These are phyloP conservation scores for Deilephila elpenor DNA, from an alignment of 2,888 invertebrate species.

Conservation along the genomic window DNA sequence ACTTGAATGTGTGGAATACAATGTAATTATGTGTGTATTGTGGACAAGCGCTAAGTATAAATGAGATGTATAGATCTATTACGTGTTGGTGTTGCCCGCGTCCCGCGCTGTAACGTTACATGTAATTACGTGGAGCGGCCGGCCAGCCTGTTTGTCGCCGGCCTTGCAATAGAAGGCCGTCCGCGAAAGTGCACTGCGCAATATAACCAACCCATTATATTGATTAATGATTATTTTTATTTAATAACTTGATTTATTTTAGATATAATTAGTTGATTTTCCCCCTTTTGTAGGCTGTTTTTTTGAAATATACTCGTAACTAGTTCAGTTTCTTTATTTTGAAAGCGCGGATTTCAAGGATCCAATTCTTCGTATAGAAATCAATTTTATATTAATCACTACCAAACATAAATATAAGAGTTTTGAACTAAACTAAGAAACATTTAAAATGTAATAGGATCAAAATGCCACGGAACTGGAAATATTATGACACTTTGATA, in stretches of 20 bases:
- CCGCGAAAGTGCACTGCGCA: conserved; percentile 59
- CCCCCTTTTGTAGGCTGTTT: neutral
- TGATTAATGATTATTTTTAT: conserved; percentile 58
- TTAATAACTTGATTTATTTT: conserved; percentile 51
- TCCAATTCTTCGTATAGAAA: neutral
- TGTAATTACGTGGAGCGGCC: conserved; percentile 41
- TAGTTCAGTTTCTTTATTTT: conserved; percentile 1
- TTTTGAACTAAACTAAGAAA: neutral
- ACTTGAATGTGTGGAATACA: conserved; percentile 18
- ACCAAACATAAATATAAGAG: neutral
- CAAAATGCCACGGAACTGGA: neutral
- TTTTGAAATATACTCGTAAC: neutral
- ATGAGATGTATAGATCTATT: conserved; percentile 8
- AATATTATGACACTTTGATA: conserved; percentile 6
- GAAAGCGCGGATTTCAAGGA: neutral
- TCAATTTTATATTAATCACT: neutral
- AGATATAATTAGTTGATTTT: conserved; percentile 33
- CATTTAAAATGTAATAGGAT: neutral
- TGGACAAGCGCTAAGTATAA: neutral
- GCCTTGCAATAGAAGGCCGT: conserved; percentile 73
- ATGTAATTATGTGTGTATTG: conserved; percentile 25
- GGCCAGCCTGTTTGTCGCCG: conserved; percentile 72
- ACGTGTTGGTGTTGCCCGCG: neutral
- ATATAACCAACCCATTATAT: conserved; percentile 53
- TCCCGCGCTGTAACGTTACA: conserved; percentile 1